Conservation (phyloP, 2,888 invertebrate genomes). For the Tetropium fuscum region DNA sequence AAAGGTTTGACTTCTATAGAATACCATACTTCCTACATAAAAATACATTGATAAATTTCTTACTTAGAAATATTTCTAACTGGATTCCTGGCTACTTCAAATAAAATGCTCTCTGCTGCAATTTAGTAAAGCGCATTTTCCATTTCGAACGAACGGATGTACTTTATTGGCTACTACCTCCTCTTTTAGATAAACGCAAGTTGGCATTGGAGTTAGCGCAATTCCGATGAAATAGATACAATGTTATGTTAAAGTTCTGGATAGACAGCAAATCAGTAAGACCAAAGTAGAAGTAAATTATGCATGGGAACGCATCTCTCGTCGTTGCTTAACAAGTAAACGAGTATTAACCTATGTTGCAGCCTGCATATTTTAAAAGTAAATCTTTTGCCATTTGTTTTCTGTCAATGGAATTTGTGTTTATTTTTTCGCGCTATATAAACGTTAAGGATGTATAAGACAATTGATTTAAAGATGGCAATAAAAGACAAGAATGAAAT, state of each 20-base stretch:
- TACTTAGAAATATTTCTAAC: too few relatives aligned
- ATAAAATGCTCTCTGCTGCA: too few relatives aligned
- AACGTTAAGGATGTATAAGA: too few relatives aligned
- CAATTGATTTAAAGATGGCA: too few relatives aligned
- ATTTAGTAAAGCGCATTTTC: too few relatives aligned
- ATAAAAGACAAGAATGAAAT: too few relatives aligned
- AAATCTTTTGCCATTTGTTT: conserved; percentile 43
- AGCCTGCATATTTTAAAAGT: conserved; percentile 46
- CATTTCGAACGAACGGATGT: background rate
- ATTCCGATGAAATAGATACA: conserved; percentile 42
- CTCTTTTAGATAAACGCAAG: conserved; percentile 25
- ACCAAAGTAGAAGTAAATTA: conserved; percentile 49
- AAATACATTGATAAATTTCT: too few relatives aligned
- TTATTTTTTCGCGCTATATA: conserved; percentile 23
- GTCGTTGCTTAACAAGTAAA: conserved; percentile 50
- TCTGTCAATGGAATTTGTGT: conserved; percentile 30
- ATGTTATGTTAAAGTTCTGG: conserved; percentile 42
- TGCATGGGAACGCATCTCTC: conserved; percentile 50
- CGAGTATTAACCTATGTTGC: conserved; percentile 46
- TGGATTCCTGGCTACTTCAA: too few relatives aligned
- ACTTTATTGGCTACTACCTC: conserved; percentile 5
- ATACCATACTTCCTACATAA: too few relatives aligned
- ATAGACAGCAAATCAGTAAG: conserved; percentile 46
- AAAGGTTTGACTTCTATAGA: too few relatives aligned
- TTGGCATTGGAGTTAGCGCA: conserved; percentile 30